Evolutionary conservation across 2,888 invertebrate species (phyloP), one percentile per base, ranked within the genome.

Genomic region (Mythimna lalbum): DNA sequence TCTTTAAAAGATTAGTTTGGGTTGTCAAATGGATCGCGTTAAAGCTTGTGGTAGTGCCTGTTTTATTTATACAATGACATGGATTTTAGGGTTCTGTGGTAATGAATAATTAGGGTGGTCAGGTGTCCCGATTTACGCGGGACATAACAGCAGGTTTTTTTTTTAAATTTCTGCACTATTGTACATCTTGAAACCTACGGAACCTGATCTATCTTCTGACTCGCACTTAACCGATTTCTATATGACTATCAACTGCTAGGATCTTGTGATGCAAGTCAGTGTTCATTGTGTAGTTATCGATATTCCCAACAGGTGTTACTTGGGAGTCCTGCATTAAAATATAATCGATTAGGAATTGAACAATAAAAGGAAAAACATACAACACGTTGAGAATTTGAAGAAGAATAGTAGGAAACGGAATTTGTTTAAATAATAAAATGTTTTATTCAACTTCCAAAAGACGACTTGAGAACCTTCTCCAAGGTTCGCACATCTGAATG

Each of bases 231-330:
- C 47, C 27, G 5, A 19, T 73, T 61, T 61, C 4, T 56, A n/a
- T 12, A 50, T 3, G 14, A 50, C 50, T 76, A 62, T 69, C 49
- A 43, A 21, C 14, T 3, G 19, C 49, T 36, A 70, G 4, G 6
- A 70, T 60, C 64, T 60, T 9, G 9, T 50, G 49, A 53, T 31
- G 43, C 23, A 21, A 49, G 66, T 50, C 60, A 61, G 55, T 60
- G 14, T 55, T 49, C 27, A 67, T 64, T 62, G 74, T 76, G 7
- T 59, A 0, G n/a, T 50, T 33, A 80, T 80, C 63, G 50, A 64
- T 63, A 80, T 80, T 78, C 76, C 1, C 59, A 5, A 65, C 76
- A 76, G 62, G 80, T 68, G 63, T 47, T 39, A 14, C 55, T 47
- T 61, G 36, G 64, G 17, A 43, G 43, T n/a, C 70, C 21, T 39